Evolutionary conservation across 2,113 vertebrate species (phyloP), one percentile per base, ranked within the genome.

Genomic region (Triplophysa rosa): DNA sequence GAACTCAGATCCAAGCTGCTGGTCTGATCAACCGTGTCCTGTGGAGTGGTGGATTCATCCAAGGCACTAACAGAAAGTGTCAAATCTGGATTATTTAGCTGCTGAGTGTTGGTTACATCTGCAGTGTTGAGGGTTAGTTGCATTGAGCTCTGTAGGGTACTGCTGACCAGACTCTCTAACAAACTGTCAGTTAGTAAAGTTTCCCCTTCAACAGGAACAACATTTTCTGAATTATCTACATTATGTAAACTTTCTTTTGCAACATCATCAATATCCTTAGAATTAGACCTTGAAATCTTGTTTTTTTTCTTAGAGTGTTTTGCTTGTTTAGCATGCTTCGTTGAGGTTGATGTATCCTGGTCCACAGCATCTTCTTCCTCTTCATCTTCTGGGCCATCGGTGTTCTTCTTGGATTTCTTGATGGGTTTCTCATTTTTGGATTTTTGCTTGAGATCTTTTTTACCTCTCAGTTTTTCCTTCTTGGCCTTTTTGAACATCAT

Each of bases 401-500:
- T 24, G 23, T n/a, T 26, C n/a, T 75, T 37, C 24, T 75, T 75
- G 0, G 19, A 52, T 47, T 59, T 54, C 29, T 61, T 49, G 1
- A 14, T 33, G 17, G 26, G 67, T 21, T 63, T 69, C 19, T 8
- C 33, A 29, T 58, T 71, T 54, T 11, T 62, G 23, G 23, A 17
- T 45, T 59, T 40, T 6, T 56, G 1, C 42, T 68, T 73, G 54
- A 72, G 14, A 17, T 19, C 37, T 17, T 47, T 69, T 33, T 45
- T 56, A 14, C 26, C 65, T 24, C 49, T 23, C 8, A 58, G 11
- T 49, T 80, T 80, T 29, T 56, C 11, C 12, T 66, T 86, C 74
- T 79, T 88, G 7, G 80, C 67, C 83, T 78, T 88, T n/a, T 77
- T 85, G 59, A 37, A 67, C 80, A 24, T 82, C 61, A 61, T 85